Percentiles rank a stretch among this genome's conserved stretches.
Evolutionary conservation across 2,888 invertebrate genomes (phyloP).

Genomic region (Chromoteleia sp.): DNA sequence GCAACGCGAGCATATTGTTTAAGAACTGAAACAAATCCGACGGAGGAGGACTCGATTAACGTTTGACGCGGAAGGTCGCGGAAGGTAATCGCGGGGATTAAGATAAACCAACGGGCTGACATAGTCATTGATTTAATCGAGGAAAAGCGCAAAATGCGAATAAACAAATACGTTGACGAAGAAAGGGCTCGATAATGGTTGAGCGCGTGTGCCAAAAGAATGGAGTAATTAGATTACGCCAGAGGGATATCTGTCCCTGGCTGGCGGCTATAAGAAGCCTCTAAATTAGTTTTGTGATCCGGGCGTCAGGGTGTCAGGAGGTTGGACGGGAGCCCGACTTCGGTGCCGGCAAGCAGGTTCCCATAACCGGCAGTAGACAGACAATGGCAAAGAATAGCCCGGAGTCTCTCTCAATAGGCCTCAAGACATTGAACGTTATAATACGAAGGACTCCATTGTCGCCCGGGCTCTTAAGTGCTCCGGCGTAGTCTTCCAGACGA

Average conservation of each 20-base stretch:
- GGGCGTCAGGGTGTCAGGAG: slow-evolving; percentile 70
- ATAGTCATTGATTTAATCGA: too few relatives aligned
- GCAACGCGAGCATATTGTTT: too few relatives aligned
- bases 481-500: slow-evolving; percentile 80
- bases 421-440: slow-evolving; percentile 83
- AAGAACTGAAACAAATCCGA: too few relatives aligned
- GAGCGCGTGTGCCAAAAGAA: slow-evolving; percentile 77
- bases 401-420: slow-evolving; percentile 82
- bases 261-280: slow-evolving; percentile 72
- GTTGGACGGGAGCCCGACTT: slow-evolving; percentile 65
- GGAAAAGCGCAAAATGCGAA: too few relatives aligned
- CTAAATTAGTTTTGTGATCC: slow-evolving; percentile 70
- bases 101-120: too few relatives aligned
- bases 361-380: slow-evolving; percentile 80
- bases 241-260: slow-evolving; percentile 76
- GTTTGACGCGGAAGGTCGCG: too few relatives aligned
- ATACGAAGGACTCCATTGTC: slow-evolving; percentile 83
- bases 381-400: slow-evolving; percentile 82
- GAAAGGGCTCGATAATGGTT: slow-evolving; percentile 58
- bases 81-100: too few relatives aligned
- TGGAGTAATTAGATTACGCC: slow-evolving; percentile 81
- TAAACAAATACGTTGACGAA: too few relatives aligned
- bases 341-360: slow-evolving; percentile 74
- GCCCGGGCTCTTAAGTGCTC: slow-evolving; percentile 83
- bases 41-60: too few relatives aligned